Evolutionary conservation across 2,797 vertebrate species (phyloP).

Genomic region (Clarias fuscus): DNA sequence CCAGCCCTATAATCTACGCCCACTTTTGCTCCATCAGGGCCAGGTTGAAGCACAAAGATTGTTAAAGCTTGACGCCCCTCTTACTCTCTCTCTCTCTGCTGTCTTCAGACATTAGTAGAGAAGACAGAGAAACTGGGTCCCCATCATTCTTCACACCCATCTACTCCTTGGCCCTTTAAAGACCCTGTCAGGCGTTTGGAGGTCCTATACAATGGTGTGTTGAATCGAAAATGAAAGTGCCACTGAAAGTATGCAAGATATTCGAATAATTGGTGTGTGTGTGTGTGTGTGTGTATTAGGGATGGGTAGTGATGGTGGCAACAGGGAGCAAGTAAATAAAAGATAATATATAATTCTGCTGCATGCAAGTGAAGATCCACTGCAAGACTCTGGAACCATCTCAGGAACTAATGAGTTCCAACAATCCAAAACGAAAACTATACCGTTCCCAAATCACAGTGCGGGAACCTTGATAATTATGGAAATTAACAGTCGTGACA

Average conservation of each 20-base stretch:
- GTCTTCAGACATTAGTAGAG: conserved; percentile 46
- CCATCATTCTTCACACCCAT: conserved; percentile 46
- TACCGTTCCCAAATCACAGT: background rate
- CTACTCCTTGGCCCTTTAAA: conserved; percentile 55
- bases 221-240: conserved; percentile 62
- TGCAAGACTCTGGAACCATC: background rate
- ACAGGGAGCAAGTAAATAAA: background rate
- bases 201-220: conserved; percentile 55
- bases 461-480: conserved; percentile 9
- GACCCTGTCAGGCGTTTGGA: conserved; percentile 50
- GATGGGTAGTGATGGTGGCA: background rate
- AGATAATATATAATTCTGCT: background rate
- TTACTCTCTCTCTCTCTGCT: conserved; percentile 46
- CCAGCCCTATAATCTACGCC: conserved; percentile 97
- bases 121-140: conserved; percentile 45
- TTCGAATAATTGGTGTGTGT: conserved; percentile 32
- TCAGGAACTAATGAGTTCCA: conserved; percentile 10
- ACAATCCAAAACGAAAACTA: background rate
- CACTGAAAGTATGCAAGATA: conserved; percentile 58
- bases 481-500: conserved; percentile 17
- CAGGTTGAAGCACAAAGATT: conserved; percentile 69
- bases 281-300: conserved; percentile 7
- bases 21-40: conserved; percentile 91
- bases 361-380: background rate
- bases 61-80: conserved; percentile 64